phyloP scores from a whole-genome alignment of 2,113 vertebrate species.

The Ploceus nigricollis region DNA sequence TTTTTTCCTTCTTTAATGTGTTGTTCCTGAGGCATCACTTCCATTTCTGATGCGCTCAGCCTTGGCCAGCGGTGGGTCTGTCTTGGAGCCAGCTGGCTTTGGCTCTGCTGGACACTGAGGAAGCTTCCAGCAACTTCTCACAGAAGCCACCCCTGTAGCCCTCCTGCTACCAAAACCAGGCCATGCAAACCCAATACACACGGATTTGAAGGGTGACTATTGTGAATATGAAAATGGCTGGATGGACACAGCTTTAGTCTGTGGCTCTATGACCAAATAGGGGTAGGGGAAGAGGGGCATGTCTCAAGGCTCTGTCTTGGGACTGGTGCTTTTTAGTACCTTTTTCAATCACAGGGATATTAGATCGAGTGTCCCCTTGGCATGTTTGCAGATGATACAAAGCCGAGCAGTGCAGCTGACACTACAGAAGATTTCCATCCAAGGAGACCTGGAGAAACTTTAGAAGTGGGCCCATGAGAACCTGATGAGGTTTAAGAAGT shows the following conservation, averaged over 20 bases:
- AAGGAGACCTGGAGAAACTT: background rate
- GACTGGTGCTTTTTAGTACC: background rate
- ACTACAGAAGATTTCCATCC: background rate
- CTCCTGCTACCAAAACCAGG: background rate
- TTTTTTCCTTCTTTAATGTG: background rate
- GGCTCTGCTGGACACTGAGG: background rate
- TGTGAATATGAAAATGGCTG: background rate
- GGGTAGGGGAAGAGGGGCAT: background rate
- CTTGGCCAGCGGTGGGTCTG: background rate
- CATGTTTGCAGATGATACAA: background rate
- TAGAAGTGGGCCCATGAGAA: background rate
- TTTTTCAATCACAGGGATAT: background rate
- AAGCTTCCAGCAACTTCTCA: background rate
- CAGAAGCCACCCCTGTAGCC: background rate
- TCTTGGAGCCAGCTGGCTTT: background rate
- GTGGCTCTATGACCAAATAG: background rate
- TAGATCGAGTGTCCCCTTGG: accelerated
- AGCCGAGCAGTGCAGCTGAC: background rate
- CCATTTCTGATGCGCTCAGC: background rate
- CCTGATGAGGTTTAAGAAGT: background rate
- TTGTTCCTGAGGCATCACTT: background rate
- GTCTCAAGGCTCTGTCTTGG: background rate
- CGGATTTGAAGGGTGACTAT: background rate
- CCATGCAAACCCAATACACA: background rate
- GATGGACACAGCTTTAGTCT: background rate